phyloP scores from a whole-genome alignment of 2,888 invertebrate genomes.

The Idaea dimidiata region DNA sequence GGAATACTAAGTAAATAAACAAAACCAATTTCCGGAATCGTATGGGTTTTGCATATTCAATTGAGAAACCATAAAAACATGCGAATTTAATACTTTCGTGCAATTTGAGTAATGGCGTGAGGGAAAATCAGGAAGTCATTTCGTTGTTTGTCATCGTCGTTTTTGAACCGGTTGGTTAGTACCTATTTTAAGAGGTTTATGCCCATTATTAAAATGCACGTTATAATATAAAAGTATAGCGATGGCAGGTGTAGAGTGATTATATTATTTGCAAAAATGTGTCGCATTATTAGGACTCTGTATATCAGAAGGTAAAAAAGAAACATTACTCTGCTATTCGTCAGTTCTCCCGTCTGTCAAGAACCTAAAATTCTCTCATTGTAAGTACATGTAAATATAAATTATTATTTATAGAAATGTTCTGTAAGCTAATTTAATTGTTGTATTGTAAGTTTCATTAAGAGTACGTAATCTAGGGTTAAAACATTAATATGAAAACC shows the following conservation, averaged over 20 bases:
- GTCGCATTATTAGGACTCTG: not conserved
- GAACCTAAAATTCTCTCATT: too few relatives aligned
- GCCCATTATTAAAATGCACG: not conserved
- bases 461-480: not conserved
- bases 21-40: not conserved
- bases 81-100: slow-evolving; percentile 3
- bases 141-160: slow-evolving; percentile 5
- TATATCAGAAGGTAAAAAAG: not conserved
- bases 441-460: too few relatives aligned
- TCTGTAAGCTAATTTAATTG: too few relatives aligned
- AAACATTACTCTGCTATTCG: too few relatives aligned
- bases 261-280: not conserved
- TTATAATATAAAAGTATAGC: not conserved
- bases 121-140: slow-evolving; percentile 2
- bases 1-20: not conserved
- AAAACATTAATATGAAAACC: slow-evolving; percentile 3
- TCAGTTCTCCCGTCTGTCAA: too few relatives aligned
- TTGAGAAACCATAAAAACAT: not conserved
- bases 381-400: too few relatives aligned
- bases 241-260: not conserved
- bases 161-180: not conserved
- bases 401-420: too few relatives aligned
- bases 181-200: not conserved
- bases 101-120: not conserved
- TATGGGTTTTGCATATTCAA: not conserved